Evolutionary conservation across 53 echinoderm and acorn worm species (phyloP), one percentile per base, ranked within the genome.

Genomic region (Temnopleurus reevesii): DNA sequence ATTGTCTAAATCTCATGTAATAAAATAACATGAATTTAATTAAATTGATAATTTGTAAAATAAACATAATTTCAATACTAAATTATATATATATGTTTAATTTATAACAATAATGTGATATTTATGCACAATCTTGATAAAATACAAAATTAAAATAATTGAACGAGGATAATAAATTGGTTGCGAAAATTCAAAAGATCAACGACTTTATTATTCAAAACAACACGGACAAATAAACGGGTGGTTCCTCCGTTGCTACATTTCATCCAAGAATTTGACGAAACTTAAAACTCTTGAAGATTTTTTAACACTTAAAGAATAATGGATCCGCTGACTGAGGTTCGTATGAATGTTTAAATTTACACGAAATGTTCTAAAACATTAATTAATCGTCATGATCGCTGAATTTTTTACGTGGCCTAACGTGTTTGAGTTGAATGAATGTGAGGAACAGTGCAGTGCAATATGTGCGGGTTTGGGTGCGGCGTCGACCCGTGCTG

Each of bases 271-370:
- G 2, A 26, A 25, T 58, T 25, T 5, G 26, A 58, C 24, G 27
- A 26, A 58, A 58, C 5, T 7, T 25, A 6, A 7, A 23, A 26
- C 26, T n/a, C 58, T 25, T 6, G 12, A 58, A 4, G 24, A 24
- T 4, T 33, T 29, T 13, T 25, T 31, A 17, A 56, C 12, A 1
- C 30, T 13, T n/a, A n/a, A 33, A 19, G 13, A 41, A 71, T n/a
- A 19, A 71, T 71, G 71, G 71, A 71, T 41, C 71, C 71, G 36
- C 12, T 71, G 38, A 71, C 71, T 38, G 71, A 71, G 71, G 71
- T 71, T 71, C 35, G 71, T 71, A 71, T 71, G 28, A 5, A 8
- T 71, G 6, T 71, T 5, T 41, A 38, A 7, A n/a, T 0, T 18
- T 5, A 38, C 13, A 41, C n/a, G 3, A 38, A 3, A 3, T 18